phyloP scores from a whole-genome alignment of 1,140 invertebrate genomes.

The Micrasema longulum region DNA sequence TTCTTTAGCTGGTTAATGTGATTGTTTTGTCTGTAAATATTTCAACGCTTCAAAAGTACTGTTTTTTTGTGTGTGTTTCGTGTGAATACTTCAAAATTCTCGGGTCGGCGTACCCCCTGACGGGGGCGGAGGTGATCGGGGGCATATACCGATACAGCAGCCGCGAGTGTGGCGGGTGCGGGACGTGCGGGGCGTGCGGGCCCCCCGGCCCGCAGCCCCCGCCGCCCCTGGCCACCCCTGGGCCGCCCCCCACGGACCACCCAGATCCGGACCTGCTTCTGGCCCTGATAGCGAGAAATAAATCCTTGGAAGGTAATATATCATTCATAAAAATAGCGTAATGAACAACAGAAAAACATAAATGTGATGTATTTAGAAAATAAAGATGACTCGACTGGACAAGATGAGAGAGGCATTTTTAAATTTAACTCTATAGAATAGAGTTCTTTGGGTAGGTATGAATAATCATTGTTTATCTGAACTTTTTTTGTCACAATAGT shows the following conservation, averaged over 20 bases:
- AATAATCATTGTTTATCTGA: no score
- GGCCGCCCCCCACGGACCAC: conserved; percentile 58
- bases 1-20: no score
- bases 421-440: no score
- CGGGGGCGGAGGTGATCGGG: conserved; percentile 43
- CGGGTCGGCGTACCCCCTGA: conserved; percentile 28
- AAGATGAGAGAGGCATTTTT: no score
- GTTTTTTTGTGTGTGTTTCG: not conserved
- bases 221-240: conserved; percentile 68
- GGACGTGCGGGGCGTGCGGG: conserved; percentile 44
- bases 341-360: no score
- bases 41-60: not conserved
- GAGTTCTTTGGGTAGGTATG: no score
- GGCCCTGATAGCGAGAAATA: conserved; percentile 86
- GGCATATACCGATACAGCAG: conserved; percentile 59
- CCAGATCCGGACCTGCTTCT: conserved; percentile 86
- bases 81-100: conserved; percentile 1
- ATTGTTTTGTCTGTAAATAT: not conserved
- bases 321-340: no score
- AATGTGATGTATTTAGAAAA: no score
- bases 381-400: no score
- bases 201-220: conserved; percentile 50
- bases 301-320: conserved; percentile 85
- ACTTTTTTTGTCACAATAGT: no score
- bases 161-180: conserved; percentile 57